Evolutionary conservation across 2,797 vertebrate genomes (phyloP).

Genomic region (Rhynchonycteris naso): DNA sequence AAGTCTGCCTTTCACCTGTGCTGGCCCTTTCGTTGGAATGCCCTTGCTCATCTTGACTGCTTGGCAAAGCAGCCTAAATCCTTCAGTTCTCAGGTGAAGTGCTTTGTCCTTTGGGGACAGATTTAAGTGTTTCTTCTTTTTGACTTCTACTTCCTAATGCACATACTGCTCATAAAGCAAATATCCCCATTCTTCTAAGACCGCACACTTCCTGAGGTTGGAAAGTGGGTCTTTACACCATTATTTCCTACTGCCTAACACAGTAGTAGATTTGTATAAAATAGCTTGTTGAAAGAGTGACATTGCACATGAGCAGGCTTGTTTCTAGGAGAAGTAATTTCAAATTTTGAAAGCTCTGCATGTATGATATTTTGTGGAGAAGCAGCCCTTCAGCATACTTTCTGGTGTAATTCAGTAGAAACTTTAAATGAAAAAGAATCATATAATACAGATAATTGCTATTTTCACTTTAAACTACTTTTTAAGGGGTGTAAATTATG

Average conservation of each 20-base stretch:
- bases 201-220: not conserved
- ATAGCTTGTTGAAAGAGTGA: not conserved
- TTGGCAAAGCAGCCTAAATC: not conserved
- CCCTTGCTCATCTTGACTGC: not conserved
- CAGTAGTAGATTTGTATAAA: not conserved
- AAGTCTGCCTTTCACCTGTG: not conserved
- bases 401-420: slow-evolving; percentile 54
- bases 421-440: slow-evolving; percentile 53
- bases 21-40: not conserved
- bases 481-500: slow-evolving; percentile 63
- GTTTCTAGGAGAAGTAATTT: slow-evolving; percentile 45
- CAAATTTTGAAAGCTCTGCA: slow-evolving; percentile 25
- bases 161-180: not conserved
- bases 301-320: not conserved
- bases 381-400: not conserved
- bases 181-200: not conserved
- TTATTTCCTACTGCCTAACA: not conserved
- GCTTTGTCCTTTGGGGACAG: not conserved
- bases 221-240: not conserved
- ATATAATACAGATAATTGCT: slow-evolving; percentile 59
- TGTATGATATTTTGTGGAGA: not conserved
- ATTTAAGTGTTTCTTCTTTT: not conserved
- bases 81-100: not conserved
- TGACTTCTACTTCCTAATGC: not conserved
- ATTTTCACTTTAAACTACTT: slow-evolving; percentile 63